Conservation (phyloP, 2,113 vertebrate species). For the Aviceda subcristata region DNA sequence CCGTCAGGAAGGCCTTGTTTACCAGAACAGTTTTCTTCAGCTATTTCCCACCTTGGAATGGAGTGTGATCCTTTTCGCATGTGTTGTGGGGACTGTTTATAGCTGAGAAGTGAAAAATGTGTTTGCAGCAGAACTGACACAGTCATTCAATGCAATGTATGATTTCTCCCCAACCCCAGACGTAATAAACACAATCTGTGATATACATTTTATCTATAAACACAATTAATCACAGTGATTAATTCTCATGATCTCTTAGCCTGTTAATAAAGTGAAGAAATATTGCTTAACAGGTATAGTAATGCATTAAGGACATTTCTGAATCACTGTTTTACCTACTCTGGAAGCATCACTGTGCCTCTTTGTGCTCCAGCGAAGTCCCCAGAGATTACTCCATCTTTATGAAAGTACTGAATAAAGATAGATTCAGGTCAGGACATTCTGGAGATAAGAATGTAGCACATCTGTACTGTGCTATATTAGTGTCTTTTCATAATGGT, state of each 20-base stretch:
- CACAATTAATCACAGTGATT: background rate
- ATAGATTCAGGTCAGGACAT: background rate
- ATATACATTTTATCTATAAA: background rate
- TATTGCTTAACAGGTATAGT: background rate
- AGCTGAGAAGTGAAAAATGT: background rate
- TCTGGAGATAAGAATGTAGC: background rate
- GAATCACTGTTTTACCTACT: background rate
- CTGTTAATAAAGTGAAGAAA: background rate
- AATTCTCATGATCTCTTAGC: background rate
- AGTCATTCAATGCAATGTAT: background rate
- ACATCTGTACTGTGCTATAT: background rate
- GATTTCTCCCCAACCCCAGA: background rate
- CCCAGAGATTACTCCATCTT: background rate
- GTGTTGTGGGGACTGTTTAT: constrained; percentile 30
- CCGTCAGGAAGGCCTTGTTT: constrained; percentile 44
- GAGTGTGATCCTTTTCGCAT: background rate
- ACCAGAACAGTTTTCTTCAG: constrained; percentile 29
- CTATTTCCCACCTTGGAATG: background rate
- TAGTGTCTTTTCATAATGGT: background rate
- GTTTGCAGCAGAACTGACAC: background rate
- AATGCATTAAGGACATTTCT: background rate
- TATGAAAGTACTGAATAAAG: background rate
- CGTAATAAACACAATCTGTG: background rate
- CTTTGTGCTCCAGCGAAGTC: background rate
- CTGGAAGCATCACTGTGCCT: background rate